Evolutionary conservation across 1,140 invertebrate genomes (phyloP).

Genomic region (Drosophila pectinifera): DNA sequence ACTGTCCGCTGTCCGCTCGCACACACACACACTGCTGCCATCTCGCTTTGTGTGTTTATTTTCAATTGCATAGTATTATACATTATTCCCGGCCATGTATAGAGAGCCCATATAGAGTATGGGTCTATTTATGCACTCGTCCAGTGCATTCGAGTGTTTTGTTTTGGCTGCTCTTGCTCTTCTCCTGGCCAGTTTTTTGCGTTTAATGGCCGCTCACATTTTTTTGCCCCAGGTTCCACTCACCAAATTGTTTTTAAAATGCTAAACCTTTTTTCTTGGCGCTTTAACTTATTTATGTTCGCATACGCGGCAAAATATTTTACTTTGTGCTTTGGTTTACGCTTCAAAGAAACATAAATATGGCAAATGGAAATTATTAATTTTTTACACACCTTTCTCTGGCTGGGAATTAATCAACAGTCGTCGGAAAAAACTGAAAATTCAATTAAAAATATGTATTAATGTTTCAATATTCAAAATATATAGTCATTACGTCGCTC

Average conservation of each 20-base stretch:
- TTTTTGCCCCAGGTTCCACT: constrained; percentile 41
- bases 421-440: constrained; percentile 27
- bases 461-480: constrained; percentile 50
- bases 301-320: constrained; percentile 56
- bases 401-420: constrained; percentile 52
- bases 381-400: constrained; percentile 40
- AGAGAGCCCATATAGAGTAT: constrained; percentile 10
- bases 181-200: constrained; percentile 34
- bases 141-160: constrained; percentile 68
- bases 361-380: constrained; percentile 61
- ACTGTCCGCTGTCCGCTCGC: constrained; percentile 4
- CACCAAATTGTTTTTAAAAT: constrained; percentile 74
- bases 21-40: constrained; percentile 32
- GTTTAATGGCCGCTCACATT: constrained; percentile 48
- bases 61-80: constrained; percentile 72
- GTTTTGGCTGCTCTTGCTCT: constrained; percentile 59
- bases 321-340: constrained; percentile 67
- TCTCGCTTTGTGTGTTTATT: constrained; percentile 61
- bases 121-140: constrained; percentile 75
- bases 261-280: constrained; percentile 54
- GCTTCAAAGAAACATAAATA: constrained; percentile 74
- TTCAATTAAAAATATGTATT: constrained; percentile 53
- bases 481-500: constrained; percentile 36
- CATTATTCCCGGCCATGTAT: constrained; percentile 61
- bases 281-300: constrained; percentile 64